Conservation (phyloP, 2,113 vertebrate genomes). For the Pterocles burchelli region DNA sequence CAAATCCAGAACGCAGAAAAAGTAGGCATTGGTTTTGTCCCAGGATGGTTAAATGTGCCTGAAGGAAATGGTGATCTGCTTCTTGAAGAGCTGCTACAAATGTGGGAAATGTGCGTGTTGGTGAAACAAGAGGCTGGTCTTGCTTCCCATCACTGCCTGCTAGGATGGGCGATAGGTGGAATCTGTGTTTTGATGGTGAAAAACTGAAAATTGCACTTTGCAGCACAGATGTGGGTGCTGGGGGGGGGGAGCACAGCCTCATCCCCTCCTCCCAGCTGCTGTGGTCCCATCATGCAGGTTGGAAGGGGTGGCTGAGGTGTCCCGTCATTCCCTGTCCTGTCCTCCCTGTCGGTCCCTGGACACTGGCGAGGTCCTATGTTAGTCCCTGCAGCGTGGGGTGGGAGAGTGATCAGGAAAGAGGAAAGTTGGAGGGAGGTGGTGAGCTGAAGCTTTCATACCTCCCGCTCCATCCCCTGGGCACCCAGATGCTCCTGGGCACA, state of each 20-base stretch:
- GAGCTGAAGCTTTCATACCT: not conserved
- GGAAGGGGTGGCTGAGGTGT: not conserved
- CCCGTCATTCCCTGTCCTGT: rapidly evolving
- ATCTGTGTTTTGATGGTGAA: not conserved
- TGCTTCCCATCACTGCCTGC: not conserved
- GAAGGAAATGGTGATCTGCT: not conserved
- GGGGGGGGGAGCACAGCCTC: not conserved
- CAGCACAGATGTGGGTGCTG: not conserved
- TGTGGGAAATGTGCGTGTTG: rapidly evolving
- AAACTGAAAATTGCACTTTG: not conserved
- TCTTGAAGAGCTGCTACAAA: not conserved
- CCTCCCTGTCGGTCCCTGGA: not conserved
- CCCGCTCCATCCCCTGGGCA: rapidly evolving
- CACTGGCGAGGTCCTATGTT: not conserved
- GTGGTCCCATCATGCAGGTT: not conserved
- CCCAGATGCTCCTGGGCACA: rapidly evolving
- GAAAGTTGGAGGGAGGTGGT: not conserved
- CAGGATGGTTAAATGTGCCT: not conserved
- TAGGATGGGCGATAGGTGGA: not conserved
- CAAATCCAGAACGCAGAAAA: not conserved
- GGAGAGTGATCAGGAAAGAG: not conserved
- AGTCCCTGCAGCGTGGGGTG: not conserved
- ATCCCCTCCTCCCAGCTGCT: not conserved
- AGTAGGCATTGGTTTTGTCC: not conserved
- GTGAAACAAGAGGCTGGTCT: not conserved